These are phyloP conservation scores for Goniozus legneri DNA, from an alignment of 1,140 invertebrate species.

Conservation along the genomic window DNA sequence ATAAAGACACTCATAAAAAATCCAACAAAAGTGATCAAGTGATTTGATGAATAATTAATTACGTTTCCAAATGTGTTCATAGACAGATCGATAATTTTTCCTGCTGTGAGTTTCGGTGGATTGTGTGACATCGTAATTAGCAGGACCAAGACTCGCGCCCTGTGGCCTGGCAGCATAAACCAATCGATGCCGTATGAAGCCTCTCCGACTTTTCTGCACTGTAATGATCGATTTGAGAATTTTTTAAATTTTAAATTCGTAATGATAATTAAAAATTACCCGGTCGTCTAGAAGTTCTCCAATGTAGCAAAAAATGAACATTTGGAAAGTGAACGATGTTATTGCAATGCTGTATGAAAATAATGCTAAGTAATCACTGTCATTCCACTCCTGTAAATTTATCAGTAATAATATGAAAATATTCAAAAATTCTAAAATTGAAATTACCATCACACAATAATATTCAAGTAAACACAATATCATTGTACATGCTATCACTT, in stretches of 20 bases:
- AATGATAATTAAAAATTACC: constrained; percentile 17
- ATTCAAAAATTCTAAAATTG: background rate
- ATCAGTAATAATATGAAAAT: background rate
- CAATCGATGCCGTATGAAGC: background rate
- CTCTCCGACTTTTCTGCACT: background rate
- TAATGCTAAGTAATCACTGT: constrained; percentile 13
- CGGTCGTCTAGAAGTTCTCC: constrained; percentile 30
- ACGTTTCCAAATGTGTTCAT: background rate
- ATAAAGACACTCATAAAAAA: background rate
- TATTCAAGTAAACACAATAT: constrained; percentile 23
- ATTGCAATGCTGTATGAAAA: constrained; percentile 28
- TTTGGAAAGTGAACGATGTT: constrained; percentile 30
- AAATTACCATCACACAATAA: constrained; percentile 21
- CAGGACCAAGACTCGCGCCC: background rate
- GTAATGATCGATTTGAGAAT: background rate
- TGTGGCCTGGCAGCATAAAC: background rate
- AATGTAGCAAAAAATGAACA: constrained; percentile 35
- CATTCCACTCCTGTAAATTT: constrained; percentile 28
- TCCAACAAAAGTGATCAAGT: background rate
- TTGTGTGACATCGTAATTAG: background rate
- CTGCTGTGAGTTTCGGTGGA: background rate
- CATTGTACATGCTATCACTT: constrained; percentile 14
- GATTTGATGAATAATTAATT: background rate
- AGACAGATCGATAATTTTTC: background rate
- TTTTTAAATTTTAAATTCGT: background rate